Percentiles rank a stretch among this genome's conserved stretches.
Evolutionary conservation across 2,113 vertebrate species (phyloP).

Genomic region (Felis chaus): DNA sequence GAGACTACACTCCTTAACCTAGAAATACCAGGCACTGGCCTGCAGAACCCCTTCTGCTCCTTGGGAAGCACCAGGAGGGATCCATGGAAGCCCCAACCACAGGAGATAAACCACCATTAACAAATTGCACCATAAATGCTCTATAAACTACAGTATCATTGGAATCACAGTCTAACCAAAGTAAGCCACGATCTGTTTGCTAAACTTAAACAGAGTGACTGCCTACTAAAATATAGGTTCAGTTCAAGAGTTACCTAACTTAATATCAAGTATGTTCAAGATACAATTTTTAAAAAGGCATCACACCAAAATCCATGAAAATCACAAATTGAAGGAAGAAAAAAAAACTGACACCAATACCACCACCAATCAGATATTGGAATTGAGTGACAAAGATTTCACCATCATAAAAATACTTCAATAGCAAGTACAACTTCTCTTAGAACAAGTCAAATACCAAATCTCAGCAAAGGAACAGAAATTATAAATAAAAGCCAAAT

Average conservation of each 20-base stretch:
- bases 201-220: neutral
- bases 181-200: neutral
- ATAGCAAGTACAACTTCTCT: neutral
- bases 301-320: neutral
- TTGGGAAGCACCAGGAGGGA: neutral
- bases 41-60: neutral
- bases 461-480: neutral
- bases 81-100: neutral
- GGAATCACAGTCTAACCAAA: neutral
- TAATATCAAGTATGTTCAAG: neutral
- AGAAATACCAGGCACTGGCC: neutral
- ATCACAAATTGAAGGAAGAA: neutral
- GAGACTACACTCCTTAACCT: neutral
- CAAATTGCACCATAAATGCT: neutral
- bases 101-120: neutral
- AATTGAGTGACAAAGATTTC: neutral
- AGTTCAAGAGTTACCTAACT: neutral
- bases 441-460: neutral
- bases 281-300: neutral
- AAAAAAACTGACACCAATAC: neutral
- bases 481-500: neutral
- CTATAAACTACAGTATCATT: neutral
- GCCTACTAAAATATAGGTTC: neutral
- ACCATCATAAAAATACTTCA: neutral
- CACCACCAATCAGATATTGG: neutral